Base-by-base conservation (phyloP, 1,140 invertebrate species). In the Dinothrombium tinctorium region DNA sequence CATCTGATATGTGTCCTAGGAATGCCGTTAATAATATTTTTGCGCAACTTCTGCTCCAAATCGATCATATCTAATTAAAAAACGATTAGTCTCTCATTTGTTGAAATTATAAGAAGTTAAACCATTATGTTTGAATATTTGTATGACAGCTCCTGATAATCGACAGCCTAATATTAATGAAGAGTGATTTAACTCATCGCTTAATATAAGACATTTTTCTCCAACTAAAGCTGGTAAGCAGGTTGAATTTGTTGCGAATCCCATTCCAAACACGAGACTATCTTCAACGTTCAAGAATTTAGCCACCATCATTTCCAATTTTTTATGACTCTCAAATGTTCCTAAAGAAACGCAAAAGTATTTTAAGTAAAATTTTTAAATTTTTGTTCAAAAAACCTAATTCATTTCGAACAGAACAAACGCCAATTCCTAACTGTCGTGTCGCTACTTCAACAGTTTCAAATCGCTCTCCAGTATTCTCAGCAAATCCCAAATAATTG, bases 101-200 rank as follows among this genome's bases (percentile, higher is more conserved):
- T n/a, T 33, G 14, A 7, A 33, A 33, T 37, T 4, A 39, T 12
- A 17, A 12, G 12, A 36, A 23, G 21, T 23, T 12, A 12, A 4
- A 64, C 62, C 52, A 48, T 69, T 69, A 62, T 96, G 90, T 50
- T 77, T 73, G 59, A 92, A 95, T 28, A 90, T 80, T 53, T 69
- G 71, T 22, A 82, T 80, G 6, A 69, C 71, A 35, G 83, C 84
- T 24, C 78, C 76, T 5, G 84, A 82, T 19, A 98, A 59, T 48
- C 84, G 67, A 51, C 92, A 66, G 3, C 87, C 92, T 20, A 96
- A 65, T 55, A 95, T 89, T 9, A 98, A 67, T 5, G 87, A 94
- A 3, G 89, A 86, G 58, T 99, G 92, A 62, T 95, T 95, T 51
- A 86, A 79, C 57, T 89, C 82, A 63, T 98, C 92, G 57, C 83